These are phyloP conservation scores for Papilio aristodemus DNA, from an alignment of 1,140 invertebrate genomes.

Conservation along the genomic window DNA sequence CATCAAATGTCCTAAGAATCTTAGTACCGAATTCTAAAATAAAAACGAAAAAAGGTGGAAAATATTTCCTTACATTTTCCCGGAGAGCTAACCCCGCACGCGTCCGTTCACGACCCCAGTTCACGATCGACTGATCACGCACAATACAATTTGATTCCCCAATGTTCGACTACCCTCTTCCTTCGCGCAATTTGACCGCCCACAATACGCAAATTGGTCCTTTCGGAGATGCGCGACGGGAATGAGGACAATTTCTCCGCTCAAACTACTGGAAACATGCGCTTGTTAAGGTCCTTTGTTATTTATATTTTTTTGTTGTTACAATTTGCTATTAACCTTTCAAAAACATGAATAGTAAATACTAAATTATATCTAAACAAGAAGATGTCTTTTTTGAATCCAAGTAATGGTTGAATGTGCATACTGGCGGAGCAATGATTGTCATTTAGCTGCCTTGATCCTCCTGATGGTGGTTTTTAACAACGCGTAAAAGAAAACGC, in stretches of 20 bases:
- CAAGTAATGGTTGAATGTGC: too few relatives aligned
- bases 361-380: too few relatives aligned
- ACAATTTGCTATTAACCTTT: conserved; percentile 8
- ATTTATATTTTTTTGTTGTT: conserved; percentile 39
- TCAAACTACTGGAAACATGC: conserved; percentile 61
- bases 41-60: background rate
- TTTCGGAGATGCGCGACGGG: conserved; percentile 41
- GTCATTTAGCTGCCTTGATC: too few relatives aligned
- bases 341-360: background rate
- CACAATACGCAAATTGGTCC: conserved; percentile 57
- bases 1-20: too few relatives aligned
- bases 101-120: conserved; percentile 45
- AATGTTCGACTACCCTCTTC: conserved; percentile 54
- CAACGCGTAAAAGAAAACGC: too few relatives aligned
- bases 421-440: too few relatives aligned
- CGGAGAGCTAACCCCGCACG: conserved; percentile 23
- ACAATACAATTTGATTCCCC: conserved; percentile 61
- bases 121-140: conserved; percentile 51
- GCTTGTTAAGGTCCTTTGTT: conserved; percentile 52
- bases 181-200: conserved; percentile 46
- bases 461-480: too few relatives aligned
- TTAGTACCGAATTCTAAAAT: background rate
- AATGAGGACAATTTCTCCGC: conserved; percentile 57
- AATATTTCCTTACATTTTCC: background rate
- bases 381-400: too few relatives aligned